Evolutionary conservation across 2,888 invertebrate genomes (phyloP), one percentile per base, ranked within the genome.

Genomic region (Callyntrura sp.): DNA sequence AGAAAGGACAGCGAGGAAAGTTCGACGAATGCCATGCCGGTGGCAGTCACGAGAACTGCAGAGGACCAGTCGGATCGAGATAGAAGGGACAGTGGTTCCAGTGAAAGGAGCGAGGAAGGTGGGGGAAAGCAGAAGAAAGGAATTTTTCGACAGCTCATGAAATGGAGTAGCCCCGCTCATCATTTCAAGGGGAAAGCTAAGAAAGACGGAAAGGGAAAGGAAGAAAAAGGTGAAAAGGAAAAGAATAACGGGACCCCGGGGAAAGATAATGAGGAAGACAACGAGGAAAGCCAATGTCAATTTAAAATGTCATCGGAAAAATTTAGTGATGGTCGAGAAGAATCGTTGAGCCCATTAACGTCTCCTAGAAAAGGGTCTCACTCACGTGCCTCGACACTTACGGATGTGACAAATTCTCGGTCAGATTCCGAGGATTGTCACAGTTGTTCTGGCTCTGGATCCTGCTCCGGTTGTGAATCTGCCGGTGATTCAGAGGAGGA

Each of bases 91-190:
- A 86, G 86, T 65, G 90, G 65, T 3, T 60, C 62, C 43, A 90
- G 86, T 83, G 90, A 90, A 43, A 76, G 70, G 51, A 87, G 90
- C 48, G 87, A 88, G 9, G 87, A 84, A n/a, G n/a, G n/a, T 2
- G 62, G 68, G 12, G 28, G 55, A 0, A 85, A 78, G 23, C 57
- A 43, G 70, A 90, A 88, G 68, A 51, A 48, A 23, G 90, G 90
- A 57, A 92, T 93, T 76, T 91, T 93, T 57, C 90, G 92, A 0
- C 91, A 91, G 62, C 68, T 93, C 20, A 91, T 92, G 51, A 93
- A 93, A 68, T 93, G 93, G 92, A 90, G 92, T 9, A 92, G 91
- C 86, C 93, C 92, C n/a, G 91, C 76, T 12, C 83, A 84, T 45
- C 88, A 82, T 55, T 84, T 84, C 78, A 83, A 48, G 17, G 73